phyloP scores from a whole-genome alignment of 1,140 invertebrate species.

The Drosophila baimaii region DNA sequence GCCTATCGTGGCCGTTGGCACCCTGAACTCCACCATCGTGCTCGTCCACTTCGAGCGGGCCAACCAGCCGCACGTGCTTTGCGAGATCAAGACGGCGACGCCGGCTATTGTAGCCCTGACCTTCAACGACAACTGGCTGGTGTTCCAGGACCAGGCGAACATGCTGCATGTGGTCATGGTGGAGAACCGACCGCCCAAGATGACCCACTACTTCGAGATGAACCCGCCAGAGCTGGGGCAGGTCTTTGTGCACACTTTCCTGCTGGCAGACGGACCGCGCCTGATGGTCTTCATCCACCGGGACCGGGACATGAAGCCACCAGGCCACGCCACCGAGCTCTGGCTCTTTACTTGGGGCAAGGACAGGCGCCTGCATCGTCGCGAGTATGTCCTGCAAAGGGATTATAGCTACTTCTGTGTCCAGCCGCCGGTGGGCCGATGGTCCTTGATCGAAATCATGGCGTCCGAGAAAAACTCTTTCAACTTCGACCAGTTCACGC shows the following conservation, averaged over 20 bases:
- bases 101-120: conserved; percentile 29
- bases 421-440: conserved; percentile 46
- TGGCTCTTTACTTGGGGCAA: conserved; percentile 64
- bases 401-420: conserved; percentile 53
- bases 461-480: conserved; percentile 35
- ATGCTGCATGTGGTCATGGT: conserved; percentile 50
- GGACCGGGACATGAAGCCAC: conserved; percentile 7
- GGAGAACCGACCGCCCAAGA: conserved; percentile 54
- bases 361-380: conserved; percentile 47
- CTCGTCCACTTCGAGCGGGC: conserved; percentile 64
- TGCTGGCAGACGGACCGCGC: conserved; percentile 64
- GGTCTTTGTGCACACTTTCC: conserved; percentile 52
- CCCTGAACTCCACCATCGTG: conserved; percentile 32
- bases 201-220: conserved; percentile 51
- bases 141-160: conserved; percentile 53
- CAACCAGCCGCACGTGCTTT: conserved; percentile 21
- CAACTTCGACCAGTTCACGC: conserved; percentile 52
- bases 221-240: conserved; percentile 17
- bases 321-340: conserved; percentile 56
- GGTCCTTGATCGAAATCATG: conserved; percentile 59
- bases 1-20: conserved; percentile 61
- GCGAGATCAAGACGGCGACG: conserved; percentile 18
- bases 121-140: conserved; percentile 54
- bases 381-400: conserved; percentile 50
- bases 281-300: conserved; percentile 57